phyloP scores from a whole-genome alignment of 2,797 vertebrate species.

The Silurus aristotelis region DNA sequence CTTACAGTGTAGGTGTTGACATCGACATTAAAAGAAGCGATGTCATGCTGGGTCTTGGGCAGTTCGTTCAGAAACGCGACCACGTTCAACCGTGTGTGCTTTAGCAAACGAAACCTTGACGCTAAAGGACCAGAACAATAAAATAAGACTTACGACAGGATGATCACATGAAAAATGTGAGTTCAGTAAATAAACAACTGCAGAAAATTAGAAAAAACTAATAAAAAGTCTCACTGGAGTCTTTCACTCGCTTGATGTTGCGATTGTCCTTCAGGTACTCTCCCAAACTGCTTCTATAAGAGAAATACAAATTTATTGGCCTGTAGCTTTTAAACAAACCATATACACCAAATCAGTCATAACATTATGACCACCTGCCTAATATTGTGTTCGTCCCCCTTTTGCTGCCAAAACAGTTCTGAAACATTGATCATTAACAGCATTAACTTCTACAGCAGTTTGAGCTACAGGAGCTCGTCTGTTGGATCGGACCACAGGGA shows the following conservation, averaged over 20 bases:
- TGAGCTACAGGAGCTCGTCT: no score
- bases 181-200: background rate
- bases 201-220: background rate
- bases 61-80: slow-evolving; percentile 92
- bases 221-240: slow-evolving; percentile 79
- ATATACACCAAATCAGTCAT: no score
- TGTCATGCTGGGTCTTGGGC: slow-evolving; percentile 89
- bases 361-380: no score
- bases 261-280: slow-evolving; percentile 90
- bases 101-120: slow-evolving; percentile 82
- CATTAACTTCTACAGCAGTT: no score
- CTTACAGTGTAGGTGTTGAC: slow-evolving; percentile 86
- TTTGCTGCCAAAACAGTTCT: no score
- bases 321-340: no score
- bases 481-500: no score
- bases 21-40: slow-evolving; percentile 86
- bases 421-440: no score
- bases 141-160: background rate
- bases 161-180: background rate
- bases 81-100: slow-evolving; percentile 87
- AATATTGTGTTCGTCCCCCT: no score
- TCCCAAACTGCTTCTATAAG: slow-evolving; percentile 79
- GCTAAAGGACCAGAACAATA: slow-evolving; percentile 64
- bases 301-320: background rate
- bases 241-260: slow-evolving; percentile 87